Evolutionary conservation across 2,113 vertebrate genomes (phyloP).

Genomic region (Pygoscelis adeliae): DNA sequence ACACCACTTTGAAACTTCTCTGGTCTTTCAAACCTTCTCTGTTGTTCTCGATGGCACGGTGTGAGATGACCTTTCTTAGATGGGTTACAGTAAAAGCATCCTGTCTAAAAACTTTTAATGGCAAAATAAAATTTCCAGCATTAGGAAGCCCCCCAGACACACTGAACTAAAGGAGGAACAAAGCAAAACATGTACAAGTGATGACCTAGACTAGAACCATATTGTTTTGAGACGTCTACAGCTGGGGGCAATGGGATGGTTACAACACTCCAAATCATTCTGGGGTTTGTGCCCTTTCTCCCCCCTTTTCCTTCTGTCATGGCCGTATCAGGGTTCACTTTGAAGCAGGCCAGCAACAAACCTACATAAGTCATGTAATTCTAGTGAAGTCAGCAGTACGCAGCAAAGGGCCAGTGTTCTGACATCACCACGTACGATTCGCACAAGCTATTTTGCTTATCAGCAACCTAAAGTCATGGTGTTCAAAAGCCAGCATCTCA

Average conservation of each 20-base stretch:
- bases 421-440: not conserved
- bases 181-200: not conserved
- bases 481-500: not conserved
- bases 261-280: not conserved
- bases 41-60: accelerated
- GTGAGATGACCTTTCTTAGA: not conserved
- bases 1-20: not conserved
- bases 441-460: not conserved
- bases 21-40: not conserved
- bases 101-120: not conserved
- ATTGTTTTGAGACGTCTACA: not conserved
- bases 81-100: not conserved
- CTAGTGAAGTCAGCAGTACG: not conserved
- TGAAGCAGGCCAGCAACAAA: not conserved
- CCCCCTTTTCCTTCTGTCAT: not conserved
- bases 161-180: not conserved
- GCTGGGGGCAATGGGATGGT: not conserved
- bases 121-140: not conserved
- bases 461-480: not conserved
- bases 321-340: not conserved
- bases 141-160: not conserved
- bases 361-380: not conserved
- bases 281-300: not conserved
- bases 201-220: not conserved
- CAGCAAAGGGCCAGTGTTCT: not conserved